A percentile compares a stretch with the other conserved stretches of the same genome.
Evolutionary conservation across 2,888 invertebrate species (phyloP).

Genomic region (Protonemura montana): DNA sequence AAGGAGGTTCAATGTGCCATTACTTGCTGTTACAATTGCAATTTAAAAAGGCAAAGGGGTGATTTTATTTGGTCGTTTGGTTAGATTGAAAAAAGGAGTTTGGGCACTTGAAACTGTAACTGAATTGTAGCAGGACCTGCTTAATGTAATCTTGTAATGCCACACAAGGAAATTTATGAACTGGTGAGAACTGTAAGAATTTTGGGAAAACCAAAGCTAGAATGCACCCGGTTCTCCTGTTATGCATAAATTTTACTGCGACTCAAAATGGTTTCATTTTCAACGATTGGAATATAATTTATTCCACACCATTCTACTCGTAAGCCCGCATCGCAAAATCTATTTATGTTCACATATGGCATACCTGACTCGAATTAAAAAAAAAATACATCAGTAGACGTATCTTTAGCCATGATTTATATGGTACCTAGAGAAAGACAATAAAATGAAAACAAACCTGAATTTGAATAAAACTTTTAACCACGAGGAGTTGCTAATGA

Average conservation of each 20-base stretch:
- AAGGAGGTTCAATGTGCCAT: background rate
- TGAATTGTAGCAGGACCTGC: background rate
- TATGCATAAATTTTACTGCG: background rate
- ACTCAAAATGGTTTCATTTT: background rate
- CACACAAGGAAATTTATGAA: background rate
- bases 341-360: background rate
- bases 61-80: background rate
- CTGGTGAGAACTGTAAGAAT: background rate
- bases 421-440: too few species aligned
- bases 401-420: too few species aligned
- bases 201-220: background rate
- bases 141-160: background rate
- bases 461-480: too few species aligned
- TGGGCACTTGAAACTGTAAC: too few species aligned
- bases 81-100: background rate
- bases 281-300: background rate
- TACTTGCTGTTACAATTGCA: background rate
- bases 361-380: background rate
- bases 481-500: too few species aligned
- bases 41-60: background rate
- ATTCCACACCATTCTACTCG: background rate
- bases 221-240: background rate
- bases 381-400: too few species aligned
- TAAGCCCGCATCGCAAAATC: background rate
- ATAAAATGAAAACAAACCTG: too few species aligned